Base-by-base conservation (phyloP, 2,888 invertebrate genomes). In the Cerastis leucographa region DNA sequence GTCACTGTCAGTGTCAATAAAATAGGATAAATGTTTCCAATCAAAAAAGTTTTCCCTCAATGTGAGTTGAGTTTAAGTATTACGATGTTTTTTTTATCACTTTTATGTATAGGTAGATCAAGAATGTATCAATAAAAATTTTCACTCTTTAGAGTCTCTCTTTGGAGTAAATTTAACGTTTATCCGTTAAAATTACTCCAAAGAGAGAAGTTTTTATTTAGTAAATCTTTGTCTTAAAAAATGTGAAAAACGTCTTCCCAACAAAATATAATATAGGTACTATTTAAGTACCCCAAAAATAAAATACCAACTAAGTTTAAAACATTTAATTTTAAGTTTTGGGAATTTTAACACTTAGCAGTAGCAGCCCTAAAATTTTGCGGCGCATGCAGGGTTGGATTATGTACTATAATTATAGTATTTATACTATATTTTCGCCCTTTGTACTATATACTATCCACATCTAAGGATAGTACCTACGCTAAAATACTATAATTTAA, bases 1-100 rank as follows among this genome's bases (percentile, higher is more conserved):
- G 67, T 64, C 54, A 77, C 40, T 83, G 62, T 68, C 79, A 82
- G 46, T 76, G 49, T 56, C 83, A 68, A 66, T 12, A 22, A n/a
- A 62, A 49, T 56, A 12, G 9, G 1, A 9, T 35, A 17, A 59
- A 49, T 69, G 83, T 56, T 83, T 42, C 83, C 78, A 77, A 25
- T 17, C 49, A 49, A 56, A 42, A 62, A 7, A 0, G 6, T n/a
- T 83, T 46, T 42, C 71, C 83, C 8, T 14, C 0, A 40, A 14
- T 14, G 8, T 61, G 11, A 4, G 54, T 19, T 25, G 22, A 59
- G 17, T 59, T 59, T 59, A 9, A 29, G 8, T 29, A 0, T 29
- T 2, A 29, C 7, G 17, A 29, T 29, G 7, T 59, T 29, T 29
- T 29, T 59, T 9, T 17, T 17, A n/a, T 17, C 3, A 19, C 44